These are phyloP conservation scores for Recurvirostra avosetta DNA, from an alignment of 2,113 vertebrate genomes.

Conservation along the genomic window DNA sequence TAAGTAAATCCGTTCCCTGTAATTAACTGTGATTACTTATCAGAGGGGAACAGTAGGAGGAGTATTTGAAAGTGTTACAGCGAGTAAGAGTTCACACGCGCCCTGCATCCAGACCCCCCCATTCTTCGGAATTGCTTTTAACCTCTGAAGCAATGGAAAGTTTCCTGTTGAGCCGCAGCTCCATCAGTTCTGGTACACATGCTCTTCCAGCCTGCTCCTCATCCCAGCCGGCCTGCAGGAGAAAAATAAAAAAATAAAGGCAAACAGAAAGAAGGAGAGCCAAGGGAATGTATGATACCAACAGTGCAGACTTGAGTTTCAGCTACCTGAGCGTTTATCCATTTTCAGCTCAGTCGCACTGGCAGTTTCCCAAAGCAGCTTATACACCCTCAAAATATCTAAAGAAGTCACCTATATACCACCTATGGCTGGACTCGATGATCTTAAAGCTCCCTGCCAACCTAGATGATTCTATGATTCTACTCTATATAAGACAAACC, in stretches of 20 bases:
- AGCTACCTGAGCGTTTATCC: neutral
- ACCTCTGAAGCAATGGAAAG: neutral
- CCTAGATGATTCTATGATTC: too few species aligned
- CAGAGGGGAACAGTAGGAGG: neutral
- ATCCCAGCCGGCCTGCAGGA: neutral
- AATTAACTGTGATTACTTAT: neutral
- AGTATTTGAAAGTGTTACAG: neutral
- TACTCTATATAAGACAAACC: neutral
- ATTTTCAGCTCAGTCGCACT: neutral
- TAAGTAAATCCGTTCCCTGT: neutral
- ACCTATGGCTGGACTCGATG: too few species aligned
- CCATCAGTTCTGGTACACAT: neutral
- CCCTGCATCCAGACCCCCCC: neutral
- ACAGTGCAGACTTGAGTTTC: neutral
- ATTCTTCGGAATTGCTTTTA: neutral
- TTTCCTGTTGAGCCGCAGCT: neutral
- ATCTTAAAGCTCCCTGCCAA: too few species aligned
- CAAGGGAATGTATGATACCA: neutral
- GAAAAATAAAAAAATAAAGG: neutral
- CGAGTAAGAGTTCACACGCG: neutral
- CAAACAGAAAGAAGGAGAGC: neutral
- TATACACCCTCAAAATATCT: neutral
- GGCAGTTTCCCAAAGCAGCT: neutral
- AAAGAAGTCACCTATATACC: neutral
- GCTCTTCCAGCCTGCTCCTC: neutral